Evolutionary conservation across 2,797 vertebrate genomes (phyloP), one percentile per base, ranked within the genome.

Genomic region (Enteromius viviparus): DNA sequence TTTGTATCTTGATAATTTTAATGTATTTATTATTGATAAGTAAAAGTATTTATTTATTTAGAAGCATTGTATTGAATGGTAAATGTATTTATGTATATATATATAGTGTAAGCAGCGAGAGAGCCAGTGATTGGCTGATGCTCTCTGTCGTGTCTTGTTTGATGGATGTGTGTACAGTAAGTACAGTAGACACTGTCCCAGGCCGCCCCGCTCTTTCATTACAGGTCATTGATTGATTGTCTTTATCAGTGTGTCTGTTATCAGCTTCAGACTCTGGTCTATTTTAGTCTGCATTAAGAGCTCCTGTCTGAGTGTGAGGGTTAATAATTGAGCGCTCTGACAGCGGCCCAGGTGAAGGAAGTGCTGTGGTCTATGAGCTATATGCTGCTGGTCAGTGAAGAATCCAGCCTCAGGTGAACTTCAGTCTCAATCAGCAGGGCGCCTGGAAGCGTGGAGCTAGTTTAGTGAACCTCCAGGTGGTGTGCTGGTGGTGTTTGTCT

Each of bases 251-350:
- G 37, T 40, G 47, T 62, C 9, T 29, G 37, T 66, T n/a, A 65
- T 78, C 76, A 51, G 42, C 1, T 51, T 47, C 12, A 34, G 47
- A 53, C 71, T 34, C 19, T n/a, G 12, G 15, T 37, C 76, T 78
- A 51, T 78, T 66, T 49, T 66, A 34, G 60, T 66, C 34, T 66
- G 45, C 29, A 15, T 51, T 47, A 66, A 49, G 45, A 66, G 42
- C 23, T 78, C 11, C 76, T 66, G 76, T 78, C 60, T 66, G 76
- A 49, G 60, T 51, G 60, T 78, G 76, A 51, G 76, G 66, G 45
- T 65, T 78, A 78, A 78, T 66, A 34, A 78, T 78, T 23, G 66
- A 78, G 42, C 26, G 19, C 42, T 65, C 26, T 49, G 76, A 60
- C 60, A 32, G 60, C 0, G 29, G 8, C 3, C 45, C 76, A 64